These are phyloP conservation scores for Nannoperca australis DNA, from an alignment of 2,797 vertebrate species.

Conservation along the genomic window DNA sequence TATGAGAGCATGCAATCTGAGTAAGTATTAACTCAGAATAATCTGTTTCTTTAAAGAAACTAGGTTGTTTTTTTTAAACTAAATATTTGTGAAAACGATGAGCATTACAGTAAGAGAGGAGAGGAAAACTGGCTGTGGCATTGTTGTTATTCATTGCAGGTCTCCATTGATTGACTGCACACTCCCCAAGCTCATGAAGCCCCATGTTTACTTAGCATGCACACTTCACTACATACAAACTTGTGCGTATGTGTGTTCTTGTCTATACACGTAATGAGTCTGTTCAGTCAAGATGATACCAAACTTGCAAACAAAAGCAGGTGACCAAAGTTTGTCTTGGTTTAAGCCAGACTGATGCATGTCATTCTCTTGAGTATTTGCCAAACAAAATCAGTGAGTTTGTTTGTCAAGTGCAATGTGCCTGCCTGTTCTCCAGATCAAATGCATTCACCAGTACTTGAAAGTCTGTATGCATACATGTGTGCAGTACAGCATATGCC, in stretches of 20 bases:
- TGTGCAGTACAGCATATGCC: neutral
- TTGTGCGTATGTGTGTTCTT: slow-evolving; percentile 22
- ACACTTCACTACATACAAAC: slow-evolving; percentile 43
- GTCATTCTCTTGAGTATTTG: slow-evolving; percentile 9
- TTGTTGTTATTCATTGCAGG: slow-evolving; percentile 72
- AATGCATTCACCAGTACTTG: neutral
- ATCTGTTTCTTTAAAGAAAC: neutral
- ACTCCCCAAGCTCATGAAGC: slow-evolving; percentile 67
- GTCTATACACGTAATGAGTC: slow-evolving; percentile 3
- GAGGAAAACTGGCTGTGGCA: slow-evolving; percentile 6
- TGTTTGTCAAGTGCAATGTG: slow-evolving; percentile 6
- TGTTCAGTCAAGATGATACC: slow-evolving; percentile 23
- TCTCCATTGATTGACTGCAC: slow-evolving; percentile 71
- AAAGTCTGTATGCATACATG: neutral
- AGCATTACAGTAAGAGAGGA: neutral
- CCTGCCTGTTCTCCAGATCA: neutral
- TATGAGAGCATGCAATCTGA: neutral
- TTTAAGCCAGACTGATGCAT: slow-evolving; percentile 15
- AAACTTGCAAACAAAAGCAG: slow-evolving; percentile 24
- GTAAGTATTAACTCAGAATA: slow-evolving; percentile 1
- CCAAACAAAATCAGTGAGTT: slow-evolving; percentile 1
- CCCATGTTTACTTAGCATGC: slow-evolving; percentile 66
- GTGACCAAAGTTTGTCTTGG: slow-evolving; percentile 25
- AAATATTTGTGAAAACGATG: too few relatives aligned
- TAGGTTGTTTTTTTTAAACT: neutral